Percentiles rank a stretch among this genome's conserved stretches.
These are phyloP conservation scores for Arrhamphus sclerolepis DNA, from an alignment of 2,797 vertebrate genomes.

Conservation along the genomic window DNA sequence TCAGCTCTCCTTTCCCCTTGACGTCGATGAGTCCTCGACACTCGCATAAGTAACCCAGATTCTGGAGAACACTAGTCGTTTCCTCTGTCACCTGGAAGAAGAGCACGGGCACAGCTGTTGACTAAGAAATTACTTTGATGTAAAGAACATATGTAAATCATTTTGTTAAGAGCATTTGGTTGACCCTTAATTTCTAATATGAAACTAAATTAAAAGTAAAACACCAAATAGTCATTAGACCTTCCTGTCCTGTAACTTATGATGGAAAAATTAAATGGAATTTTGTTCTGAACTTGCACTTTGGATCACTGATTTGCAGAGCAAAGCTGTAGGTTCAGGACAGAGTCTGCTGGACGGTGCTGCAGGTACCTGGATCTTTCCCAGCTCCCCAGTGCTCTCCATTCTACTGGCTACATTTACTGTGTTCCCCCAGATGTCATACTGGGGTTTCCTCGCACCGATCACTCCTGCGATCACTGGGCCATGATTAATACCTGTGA, in stretches of 20 bases:
- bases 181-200: too few species aligned
- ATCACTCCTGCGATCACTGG: conserved; percentile 98
- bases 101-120: not conserved
- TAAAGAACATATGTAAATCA: too few species aligned
- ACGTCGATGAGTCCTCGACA: conserved; percentile 94
- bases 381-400: conserved; percentile 96
- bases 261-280: too few species aligned
- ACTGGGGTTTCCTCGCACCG: conserved; percentile 96
- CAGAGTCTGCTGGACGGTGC: too few species aligned
- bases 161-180: too few species aligned
- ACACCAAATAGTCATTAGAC: too few species aligned
- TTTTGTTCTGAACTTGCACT: too few species aligned
- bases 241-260: too few species aligned
- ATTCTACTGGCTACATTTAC: conserved; percentile 97
- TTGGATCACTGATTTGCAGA: too few species aligned
- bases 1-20: conserved; percentile 96
- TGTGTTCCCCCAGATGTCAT: conserved; percentile 98
- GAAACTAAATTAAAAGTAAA: too few species aligned
- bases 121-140: not conserved
- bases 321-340: too few species aligned
- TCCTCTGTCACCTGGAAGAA: conserved; percentile 92
- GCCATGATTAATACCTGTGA: conserved; percentile 94
- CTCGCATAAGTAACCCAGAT: conserved; percentile 92
- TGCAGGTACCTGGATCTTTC: conserved; percentile 92
- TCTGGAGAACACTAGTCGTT: conserved; percentile 85